These are phyloP conservation scores for Enteromius trimaculatus DNA, from an alignment of 2,797 vertebrate genomes.

Conservation along the genomic window DNA sequence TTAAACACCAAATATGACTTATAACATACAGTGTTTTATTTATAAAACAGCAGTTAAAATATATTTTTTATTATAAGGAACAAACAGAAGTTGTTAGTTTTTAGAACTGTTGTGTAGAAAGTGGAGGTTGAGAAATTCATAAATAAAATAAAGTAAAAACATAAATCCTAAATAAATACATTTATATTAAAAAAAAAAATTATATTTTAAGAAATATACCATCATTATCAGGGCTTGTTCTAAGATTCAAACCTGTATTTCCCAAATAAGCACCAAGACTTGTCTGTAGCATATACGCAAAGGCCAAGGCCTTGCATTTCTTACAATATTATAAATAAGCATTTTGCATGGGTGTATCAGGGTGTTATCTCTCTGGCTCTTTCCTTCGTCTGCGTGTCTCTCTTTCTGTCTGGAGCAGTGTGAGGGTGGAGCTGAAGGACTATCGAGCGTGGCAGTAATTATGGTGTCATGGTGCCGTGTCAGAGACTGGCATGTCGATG, in stretches of 20 bases:
- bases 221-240: neutral
- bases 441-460: conserved; percentile 59
- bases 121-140: neutral
- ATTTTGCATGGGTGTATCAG: conserved; percentile 4
- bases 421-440: conserved; percentile 48
- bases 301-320: neutral
- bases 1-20: neutral
- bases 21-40: neutral
- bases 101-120: neutral
- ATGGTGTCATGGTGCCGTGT: conserved; percentile 60
- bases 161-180: neutral
- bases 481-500: conserved; percentile 60
- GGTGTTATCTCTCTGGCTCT: conserved; percentile 2
- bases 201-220: neutral
- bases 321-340: neutral
- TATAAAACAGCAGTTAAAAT: neutral
- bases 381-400: conserved; percentile 1
- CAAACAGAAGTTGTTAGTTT: neutral
- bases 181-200: neutral
- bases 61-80: neutral
- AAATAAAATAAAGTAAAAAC: too few species aligned
- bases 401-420: conserved; percentile 32
- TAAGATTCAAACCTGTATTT: neutral
- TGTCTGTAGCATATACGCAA: neutral
- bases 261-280: neutral